Evolutionary conservation across 2,113 vertebrate genomes (phyloP), one percentile per base, ranked within the genome.

Genomic region (Diglossa brunneiventris): DNA sequence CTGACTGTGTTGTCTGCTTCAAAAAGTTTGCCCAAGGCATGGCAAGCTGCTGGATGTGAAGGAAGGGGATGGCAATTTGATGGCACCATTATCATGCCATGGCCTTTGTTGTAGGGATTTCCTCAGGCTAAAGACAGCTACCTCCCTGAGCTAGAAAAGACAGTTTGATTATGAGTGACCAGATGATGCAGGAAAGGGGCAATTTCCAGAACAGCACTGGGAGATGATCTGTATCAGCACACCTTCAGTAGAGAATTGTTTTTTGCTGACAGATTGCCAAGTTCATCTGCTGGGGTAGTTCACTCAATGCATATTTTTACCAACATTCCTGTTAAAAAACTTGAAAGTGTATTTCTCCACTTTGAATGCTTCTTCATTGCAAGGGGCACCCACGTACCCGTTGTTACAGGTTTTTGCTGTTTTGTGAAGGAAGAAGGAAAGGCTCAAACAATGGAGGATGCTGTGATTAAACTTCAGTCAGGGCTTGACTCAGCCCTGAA

Each of bases 301-400:
- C 30, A 59, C 49, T 79, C 68, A 78, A 52, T 69, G 42, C 62
- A 31, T 80, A 69, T 94, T 97, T 97, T 94, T 79, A 92, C 74
- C 94, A 88, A 98, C 98, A 98, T 98, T 98, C 98, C 98, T 95
- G 87, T 95, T 97, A 95, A 89, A 96, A 97, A 90, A 96, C 76
- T 93, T 81, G 61, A 97, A 96, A 39, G 13, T 74, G n/a, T 92
- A 96, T 95, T 97, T 97, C 90, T 96, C 35, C 90, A 74, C 69
- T 96, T 96, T 86, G 63, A 87, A 94, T 93, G 86, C 97, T 96
- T 95, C 84, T 96, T 86, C 61, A 46, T 23, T 96, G 93, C 93
- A 82, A 81, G 52, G 26, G 85, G 70, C 79, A 72, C n/a, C 44
- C 74, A 78, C 81, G 88, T 62, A 70, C 61, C 50, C 68, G 35